Evolutionary conservation across 2,797 vertebrate species (phyloP), one percentile per base, ranked within the genome.

Genomic region (Smutsia temminckii): DNA sequence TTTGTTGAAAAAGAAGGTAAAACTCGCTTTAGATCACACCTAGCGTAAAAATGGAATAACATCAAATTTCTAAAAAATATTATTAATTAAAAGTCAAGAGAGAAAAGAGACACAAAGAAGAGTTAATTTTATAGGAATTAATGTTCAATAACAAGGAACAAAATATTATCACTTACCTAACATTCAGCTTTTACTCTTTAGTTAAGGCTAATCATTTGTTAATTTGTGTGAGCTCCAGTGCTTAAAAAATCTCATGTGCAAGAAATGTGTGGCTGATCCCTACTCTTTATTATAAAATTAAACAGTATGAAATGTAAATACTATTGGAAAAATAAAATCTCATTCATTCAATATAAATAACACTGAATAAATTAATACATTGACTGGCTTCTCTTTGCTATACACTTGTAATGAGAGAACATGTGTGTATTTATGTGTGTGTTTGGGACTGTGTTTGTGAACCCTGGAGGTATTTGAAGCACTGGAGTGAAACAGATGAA

Each of bases 221-320:
- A 94, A 89, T 89, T 80, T 96, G 53, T 59, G 17, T 91, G 80
- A 81, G 25, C 11, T 53, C 42, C 27, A 69, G 4, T 69, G 55
- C 5, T 23, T 94, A 81, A 80, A 93, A 29, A 85, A 85, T 95
- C 57, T 78, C 34, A 53, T 80, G 68, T 81, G 68, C 93, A 86
- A 79, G 25, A 85, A 85, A 88, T 71, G 1, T 80, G 21, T 85
- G 49, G 2, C 17, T 79, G 57, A 91, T 71, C 29, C 23, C 59
- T 80, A 85, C 37, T 95, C 37, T 66, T 85, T 78, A 95, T 77
- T 74, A 40, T 93, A 63, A 63, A 95, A 83, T 53, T 69, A 55
- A 96, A 51, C 32, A 32, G 21, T 66, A 46, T 66, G 25, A 91
- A 95, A 91, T 85, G 37, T 92, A 96, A 96, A 90, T 96, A 69